phyloP scores from a whole-genome alignment of 2,888 invertebrate genomes.

The Folsomia candida region DNA sequence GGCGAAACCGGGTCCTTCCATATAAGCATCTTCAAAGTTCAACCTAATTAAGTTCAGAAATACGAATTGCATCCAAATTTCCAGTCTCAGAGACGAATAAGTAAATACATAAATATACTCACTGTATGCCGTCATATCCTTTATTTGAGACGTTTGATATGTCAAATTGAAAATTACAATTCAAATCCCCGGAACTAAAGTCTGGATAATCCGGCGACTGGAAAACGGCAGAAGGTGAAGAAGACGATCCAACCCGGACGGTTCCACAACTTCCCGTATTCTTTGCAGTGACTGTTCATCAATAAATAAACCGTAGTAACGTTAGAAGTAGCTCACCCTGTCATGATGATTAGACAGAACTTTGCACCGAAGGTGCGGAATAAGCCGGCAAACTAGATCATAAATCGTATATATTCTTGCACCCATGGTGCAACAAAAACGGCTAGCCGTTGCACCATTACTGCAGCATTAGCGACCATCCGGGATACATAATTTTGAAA shows the following conservation, averaged over 20 bases:
- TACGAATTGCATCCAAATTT: not conserved
- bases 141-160: constrained; percentile 14
- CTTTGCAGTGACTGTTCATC: constrained; percentile 19
- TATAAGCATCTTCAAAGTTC: constrained; percentile 32
- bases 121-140: constrained; percentile 12
- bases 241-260: constrained; percentile 17
- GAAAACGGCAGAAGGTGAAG: constrained; percentile 30
- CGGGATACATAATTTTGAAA: no score
- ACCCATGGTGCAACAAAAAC: no score
- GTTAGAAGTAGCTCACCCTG: no score
- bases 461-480: no score
- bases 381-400: no score
- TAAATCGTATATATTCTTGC: no score
- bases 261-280: constrained; percentile 36
- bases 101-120: constrained; percentile 1
- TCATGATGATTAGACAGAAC: no score
- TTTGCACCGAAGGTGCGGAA: no score
- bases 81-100: not conserved
- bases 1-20: constrained; percentile 30
- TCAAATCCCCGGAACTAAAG: constrained; percentile 26
- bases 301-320: no score
- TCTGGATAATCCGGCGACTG: constrained; percentile 42
- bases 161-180: constrained; percentile 37
- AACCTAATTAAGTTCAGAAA: constrained; percentile 24
- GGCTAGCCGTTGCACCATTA: no score